Percentiles rank a stretch among this genome's conserved stretches.
Evolutionary conservation across 2,888 invertebrate species (phyloP).

Genomic region (Aplocera efformata): DNA sequence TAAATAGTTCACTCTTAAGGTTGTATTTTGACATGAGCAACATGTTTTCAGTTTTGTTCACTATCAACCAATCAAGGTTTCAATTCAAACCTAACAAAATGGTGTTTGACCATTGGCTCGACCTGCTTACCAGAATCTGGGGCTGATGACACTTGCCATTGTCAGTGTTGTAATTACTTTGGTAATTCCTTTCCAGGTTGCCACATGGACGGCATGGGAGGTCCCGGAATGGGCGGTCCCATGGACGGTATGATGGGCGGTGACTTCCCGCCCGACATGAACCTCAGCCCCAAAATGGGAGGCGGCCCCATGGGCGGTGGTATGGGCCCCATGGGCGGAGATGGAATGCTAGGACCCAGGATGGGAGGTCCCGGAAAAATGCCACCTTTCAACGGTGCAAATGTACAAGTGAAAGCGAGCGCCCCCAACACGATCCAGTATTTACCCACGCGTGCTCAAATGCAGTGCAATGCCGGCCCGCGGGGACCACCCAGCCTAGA

Average conservation of each 20-base stretch:
- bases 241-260: conserved; percentile 79
- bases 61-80: too few species aligned
- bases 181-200: conserved; percentile 49
- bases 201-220: conserved; percentile 77
- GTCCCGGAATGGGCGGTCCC: conserved; percentile 75
- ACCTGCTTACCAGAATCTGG: too few species aligned
- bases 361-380: conserved; percentile 79
- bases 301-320: conserved; percentile 77
- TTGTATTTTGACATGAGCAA: too few species aligned
- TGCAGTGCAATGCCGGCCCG: conserved; percentile 84
- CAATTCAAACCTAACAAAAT: too few species aligned
- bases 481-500: conserved; percentile 93
- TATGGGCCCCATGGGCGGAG: conserved; percentile 75
- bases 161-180: conserved; percentile 2
- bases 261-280: conserved; percentile 76
- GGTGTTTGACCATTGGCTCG: too few species aligned
- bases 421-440: conserved; percentile 99
- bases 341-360: conserved; percentile 84
- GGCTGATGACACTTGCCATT: too few species aligned
- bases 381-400: conserved; percentile 83
- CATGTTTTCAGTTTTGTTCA: too few species aligned
- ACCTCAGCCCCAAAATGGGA: conserved; percentile 84
- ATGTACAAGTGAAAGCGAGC: conserved; percentile 96
- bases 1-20: too few species aligned
- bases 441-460: conserved; percentile 96